phyloP scores from a whole-genome alignment of 2,797 vertebrate species.

The Sebastes steindachneri region DNA sequence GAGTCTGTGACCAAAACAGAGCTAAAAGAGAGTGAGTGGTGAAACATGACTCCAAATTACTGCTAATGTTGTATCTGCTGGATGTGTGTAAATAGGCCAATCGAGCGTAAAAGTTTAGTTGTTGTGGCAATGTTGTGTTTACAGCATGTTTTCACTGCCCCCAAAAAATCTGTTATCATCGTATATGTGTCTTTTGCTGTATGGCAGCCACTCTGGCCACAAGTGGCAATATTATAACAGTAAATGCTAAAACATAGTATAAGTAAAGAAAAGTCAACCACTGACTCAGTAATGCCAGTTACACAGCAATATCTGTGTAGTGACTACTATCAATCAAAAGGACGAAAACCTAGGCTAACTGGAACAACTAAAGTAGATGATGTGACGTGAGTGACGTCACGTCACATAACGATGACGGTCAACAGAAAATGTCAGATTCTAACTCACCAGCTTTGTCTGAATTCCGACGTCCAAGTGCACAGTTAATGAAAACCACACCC shows the following conservation, averaged over 20 bases:
- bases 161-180: background rate
- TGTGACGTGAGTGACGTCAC: background rate
- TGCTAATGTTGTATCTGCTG: background rate
- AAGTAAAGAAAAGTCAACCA: background rate
- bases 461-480: background rate
- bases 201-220: background rate
- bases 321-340: too few relatives aligned
- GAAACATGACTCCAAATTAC: background rate
- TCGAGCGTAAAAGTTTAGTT: background rate
- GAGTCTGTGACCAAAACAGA: background rate
- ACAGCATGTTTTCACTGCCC: background rate
- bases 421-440: too few relatives aligned
- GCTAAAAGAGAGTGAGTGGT: background rate
- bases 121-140: background rate
- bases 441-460: background rate
- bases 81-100: background rate
- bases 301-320: background rate
- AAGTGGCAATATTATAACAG: background rate
- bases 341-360: too few relatives aligned
- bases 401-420: too few relatives aligned
- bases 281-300: background rate
- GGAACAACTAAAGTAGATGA: too few relatives aligned
- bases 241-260: background rate
- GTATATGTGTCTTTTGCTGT: background rate
- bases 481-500: background rate